Evolutionary conservation across 30 jellyfish, hydroid and myxozoan species (phyloP).

Genomic region (Aurelia sp.): DNA sequence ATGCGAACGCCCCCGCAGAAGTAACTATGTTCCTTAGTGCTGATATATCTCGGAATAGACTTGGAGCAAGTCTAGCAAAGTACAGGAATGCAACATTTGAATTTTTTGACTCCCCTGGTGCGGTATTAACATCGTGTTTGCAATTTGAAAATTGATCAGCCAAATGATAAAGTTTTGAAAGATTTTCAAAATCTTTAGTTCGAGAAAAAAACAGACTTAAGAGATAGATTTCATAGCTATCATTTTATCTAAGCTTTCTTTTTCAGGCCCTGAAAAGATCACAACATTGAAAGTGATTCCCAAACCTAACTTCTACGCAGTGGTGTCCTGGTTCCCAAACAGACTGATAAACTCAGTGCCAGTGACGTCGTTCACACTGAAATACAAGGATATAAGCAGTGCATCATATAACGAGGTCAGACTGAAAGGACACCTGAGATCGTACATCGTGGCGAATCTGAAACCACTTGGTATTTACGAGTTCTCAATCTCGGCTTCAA

Average conservation of each 20-base stretch:
- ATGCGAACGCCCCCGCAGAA: no score
- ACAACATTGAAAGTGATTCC: constrained; percentile 4
- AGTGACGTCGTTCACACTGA: constrained; percentile 14
- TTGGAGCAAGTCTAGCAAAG: no score
- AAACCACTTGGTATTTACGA: constrained; percentile 23
- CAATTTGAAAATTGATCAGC: no score
- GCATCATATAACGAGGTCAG: not conserved
- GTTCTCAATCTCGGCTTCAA: constrained; percentile 10
- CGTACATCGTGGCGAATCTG: constrained; percentile 6
- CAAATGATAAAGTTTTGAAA: no score
- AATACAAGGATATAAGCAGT: not conserved
- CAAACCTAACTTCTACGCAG: not conserved
- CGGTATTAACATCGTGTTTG: no score
- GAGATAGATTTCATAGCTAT: not conserved
- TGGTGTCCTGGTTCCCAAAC: constrained; percentile 28
- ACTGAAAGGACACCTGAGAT: not conserved
- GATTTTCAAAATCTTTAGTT: no score
- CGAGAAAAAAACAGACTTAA: no score
- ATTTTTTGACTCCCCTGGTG: no score
- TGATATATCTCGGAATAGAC: no score
- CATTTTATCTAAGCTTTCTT: not conserved
- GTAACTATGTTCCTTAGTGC: no score
- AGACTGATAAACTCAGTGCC: constrained; percentile 21
- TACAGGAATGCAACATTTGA: no score
- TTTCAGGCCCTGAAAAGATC: constrained; percentile 35